Base-by-base conservation (phyloP, 2,113 vertebrate genomes). In the Ploceus nigricollis region DNA sequence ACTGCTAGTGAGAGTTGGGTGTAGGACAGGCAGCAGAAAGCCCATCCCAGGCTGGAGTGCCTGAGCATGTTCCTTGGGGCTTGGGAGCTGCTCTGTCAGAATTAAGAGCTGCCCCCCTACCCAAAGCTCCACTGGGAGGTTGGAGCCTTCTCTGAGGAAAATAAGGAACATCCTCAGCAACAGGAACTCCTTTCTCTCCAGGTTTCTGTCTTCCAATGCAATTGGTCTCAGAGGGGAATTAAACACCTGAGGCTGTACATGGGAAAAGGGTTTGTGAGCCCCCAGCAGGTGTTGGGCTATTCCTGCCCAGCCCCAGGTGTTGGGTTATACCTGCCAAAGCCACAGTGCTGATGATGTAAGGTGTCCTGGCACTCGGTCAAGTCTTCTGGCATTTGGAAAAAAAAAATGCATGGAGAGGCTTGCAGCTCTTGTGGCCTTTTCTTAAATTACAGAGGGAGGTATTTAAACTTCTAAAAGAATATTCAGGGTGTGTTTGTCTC, bases 281-380 rank as follows among this genome's bases (percentile, higher is more conserved):
- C 7, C 18, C 22, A 48, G 2, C 8, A 23, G 45, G 15, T 47
- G 56, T 20, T n/a, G 39, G 39, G 31, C 44, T 51, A 9, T 44
- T 44, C 70, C 24, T 85, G 50, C n/a, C 48, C 48, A 47, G n/a
- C 28, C 27, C 28, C 50, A 40, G 40, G 40, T 44, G 37, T 20
- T 61, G 39, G 1, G 1, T 39, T 27, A 2, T 5, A 16, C 37
- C 73, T 87, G 35, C 61, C 1, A 7, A 44, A 39, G 33, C 31
- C 65, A 13, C 35, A 15, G 39, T 8, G 2, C 57, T 50, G n/a
- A 89, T 70, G 80, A 3, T 37, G 13, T 23, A 15, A 51, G 7
- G 35, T 47, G 0, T 44, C 24, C 37, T 79, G 54, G n/a, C 31
- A 45, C n/a, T 37, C 1, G 1, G 22, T 33, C 16, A 19, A 50